A percentile compares a stretch with the other conserved stretches of the same genome.
phyloP scores from a whole-genome alignment of 2,888 invertebrate species.

The Limenitis camilla region DNA sequence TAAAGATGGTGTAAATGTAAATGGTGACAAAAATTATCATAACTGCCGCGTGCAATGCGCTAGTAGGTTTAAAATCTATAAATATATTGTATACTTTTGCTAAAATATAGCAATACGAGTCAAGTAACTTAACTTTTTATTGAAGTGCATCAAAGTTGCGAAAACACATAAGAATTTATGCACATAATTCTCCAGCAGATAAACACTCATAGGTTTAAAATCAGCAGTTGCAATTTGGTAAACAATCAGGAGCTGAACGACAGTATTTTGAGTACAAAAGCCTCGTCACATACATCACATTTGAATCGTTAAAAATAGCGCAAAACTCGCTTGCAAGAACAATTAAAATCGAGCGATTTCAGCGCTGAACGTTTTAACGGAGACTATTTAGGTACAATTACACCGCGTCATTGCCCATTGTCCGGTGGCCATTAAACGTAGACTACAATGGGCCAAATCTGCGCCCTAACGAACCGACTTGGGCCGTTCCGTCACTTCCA shows the following conservation, averaged over 20 bases:
- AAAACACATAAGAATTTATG: too few relatives aligned
- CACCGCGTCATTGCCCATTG: constrained; percentile 64
- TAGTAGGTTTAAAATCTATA: too few relatives aligned
- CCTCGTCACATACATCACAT: constrained; percentile 6
- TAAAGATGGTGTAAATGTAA: too few relatives aligned
- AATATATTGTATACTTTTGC: too few relatives aligned
- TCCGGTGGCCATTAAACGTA: constrained; percentile 58
- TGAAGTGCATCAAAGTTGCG: too few relatives aligned
- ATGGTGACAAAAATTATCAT: too few relatives aligned
- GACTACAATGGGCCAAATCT: constrained; percentile 64
- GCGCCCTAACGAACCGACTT: constrained; percentile 69
- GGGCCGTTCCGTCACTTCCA: constrained; percentile 61
- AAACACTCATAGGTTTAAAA: neutral
- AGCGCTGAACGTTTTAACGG: constrained; percentile 46
- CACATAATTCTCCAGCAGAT: too few relatives aligned
- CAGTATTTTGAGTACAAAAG: neutral
- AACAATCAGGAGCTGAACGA: neutral
- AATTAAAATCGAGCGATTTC: constrained; percentile 52
- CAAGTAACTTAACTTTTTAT: too few relatives aligned
- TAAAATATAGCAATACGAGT: too few relatives aligned
- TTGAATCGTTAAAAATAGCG: constrained; percentile 15
- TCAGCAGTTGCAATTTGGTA: neutral
- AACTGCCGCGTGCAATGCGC: too few relatives aligned
- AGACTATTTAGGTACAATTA: constrained; percentile 69
- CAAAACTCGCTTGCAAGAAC: constrained; percentile 23